phyloP scores from a whole-genome alignment of 2,113 vertebrate genomes.

The Gadus macrocephalus region DNA sequence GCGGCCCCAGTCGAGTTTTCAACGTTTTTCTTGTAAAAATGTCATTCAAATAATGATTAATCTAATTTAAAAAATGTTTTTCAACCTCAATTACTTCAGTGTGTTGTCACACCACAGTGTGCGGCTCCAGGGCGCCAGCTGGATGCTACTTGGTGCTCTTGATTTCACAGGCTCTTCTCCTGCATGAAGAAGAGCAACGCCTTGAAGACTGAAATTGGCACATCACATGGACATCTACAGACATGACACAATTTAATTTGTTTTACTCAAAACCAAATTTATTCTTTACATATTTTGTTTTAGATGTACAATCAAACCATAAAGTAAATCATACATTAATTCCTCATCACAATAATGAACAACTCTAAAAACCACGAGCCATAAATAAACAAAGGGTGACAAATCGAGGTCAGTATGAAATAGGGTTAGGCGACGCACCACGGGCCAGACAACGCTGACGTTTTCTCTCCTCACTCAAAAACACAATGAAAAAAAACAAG shows the following conservation, averaged over 20 bases:
- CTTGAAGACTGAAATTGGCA: too few species aligned
- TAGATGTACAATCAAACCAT: constrained; percentile 86
- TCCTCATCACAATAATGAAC: constrained; percentile 83
- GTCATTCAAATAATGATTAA: too few species aligned
- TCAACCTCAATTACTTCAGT: too few species aligned
- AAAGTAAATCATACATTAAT: constrained; percentile 77
- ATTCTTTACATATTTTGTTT: constrained; percentile 68
- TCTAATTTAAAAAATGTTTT: too few species aligned
- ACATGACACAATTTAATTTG: constrained; percentile 1
- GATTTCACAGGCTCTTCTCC: too few species aligned
- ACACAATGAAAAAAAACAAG: constrained; percentile 17
- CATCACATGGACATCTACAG: neutral
- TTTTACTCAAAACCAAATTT: constrained; percentile 74
- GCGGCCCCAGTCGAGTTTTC: too few species aligned
- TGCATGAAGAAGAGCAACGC: too few species aligned
- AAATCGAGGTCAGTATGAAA: constrained; percentile 79
- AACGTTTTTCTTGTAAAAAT: too few species aligned
- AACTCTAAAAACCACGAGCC: constrained; percentile 81
- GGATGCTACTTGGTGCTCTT: too few species aligned
- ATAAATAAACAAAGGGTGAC: constrained; percentile 76
- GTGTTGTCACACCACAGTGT: too few species aligned
- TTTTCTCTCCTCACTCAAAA: constrained; percentile 62
- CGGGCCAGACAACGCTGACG: constrained; percentile 76
- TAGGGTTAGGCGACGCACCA: constrained; percentile 82
- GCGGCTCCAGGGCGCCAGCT: too few species aligned